A percentile compares a stretch with the other conserved stretches of the same genome.
Conservation (phyloP, 1,140 invertebrate species). For the Phymorhynchus buccinoides region DNA sequence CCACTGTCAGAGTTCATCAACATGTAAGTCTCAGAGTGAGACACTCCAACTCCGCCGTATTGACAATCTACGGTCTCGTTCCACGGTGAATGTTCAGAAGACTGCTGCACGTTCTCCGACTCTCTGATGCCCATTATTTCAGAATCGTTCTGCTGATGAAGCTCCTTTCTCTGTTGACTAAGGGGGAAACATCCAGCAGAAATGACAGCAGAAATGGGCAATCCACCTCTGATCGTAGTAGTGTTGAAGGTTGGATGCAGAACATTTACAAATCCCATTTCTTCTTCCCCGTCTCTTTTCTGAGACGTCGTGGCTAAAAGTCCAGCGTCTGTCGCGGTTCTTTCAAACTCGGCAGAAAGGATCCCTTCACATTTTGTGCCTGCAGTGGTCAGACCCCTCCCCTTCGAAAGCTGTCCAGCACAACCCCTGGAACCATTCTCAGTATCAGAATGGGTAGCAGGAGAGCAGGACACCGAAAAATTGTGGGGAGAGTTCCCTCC, state of each 20-base stretch:
- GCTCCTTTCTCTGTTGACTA: neutral
- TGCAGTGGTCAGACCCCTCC: constrained; percentile 4
- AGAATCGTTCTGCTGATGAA: neutral
- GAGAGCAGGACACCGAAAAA: constrained; percentile 76
- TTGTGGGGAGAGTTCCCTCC: constrained; percentile 81
- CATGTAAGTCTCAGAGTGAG: neutral
- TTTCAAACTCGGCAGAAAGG: no score
- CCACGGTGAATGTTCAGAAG: neutral
- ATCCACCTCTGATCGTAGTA: neutral
- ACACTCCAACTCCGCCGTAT: neutral
- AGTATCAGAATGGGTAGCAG: constrained; percentile 62
- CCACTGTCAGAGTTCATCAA: neutral
- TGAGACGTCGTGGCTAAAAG: no score
- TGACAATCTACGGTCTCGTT: neutral
- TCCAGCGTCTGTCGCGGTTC: no score
- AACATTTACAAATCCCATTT: neutral
- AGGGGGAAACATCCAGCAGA: neutral
- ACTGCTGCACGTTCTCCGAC: neutral
- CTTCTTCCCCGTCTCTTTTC: neutral
- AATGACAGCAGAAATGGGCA: neutral
- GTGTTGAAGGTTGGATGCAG: neutral
- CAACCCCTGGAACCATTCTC: constrained; percentile 39
- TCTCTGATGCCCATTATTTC: neutral
- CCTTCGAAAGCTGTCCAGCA: neutral
- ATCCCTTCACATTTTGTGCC: neutral